Conservation (phyloP, 2,113 vertebrate genomes). For the Macquaria ambigua region DNA sequence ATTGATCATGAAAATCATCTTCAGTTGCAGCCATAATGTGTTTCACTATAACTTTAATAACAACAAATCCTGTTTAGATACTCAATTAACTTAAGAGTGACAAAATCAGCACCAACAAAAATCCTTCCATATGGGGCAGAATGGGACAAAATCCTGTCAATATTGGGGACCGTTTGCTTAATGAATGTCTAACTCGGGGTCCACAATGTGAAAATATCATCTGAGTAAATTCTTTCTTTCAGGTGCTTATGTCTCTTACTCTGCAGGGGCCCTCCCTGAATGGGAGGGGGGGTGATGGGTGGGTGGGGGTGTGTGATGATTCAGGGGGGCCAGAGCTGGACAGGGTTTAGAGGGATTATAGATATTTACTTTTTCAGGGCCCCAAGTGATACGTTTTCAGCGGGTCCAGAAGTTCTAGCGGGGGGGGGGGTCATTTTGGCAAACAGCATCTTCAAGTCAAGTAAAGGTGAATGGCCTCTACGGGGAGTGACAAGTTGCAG, state of each 20-base stretch:
- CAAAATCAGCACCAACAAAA: not conserved
- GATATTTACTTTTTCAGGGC: slow-evolving; percentile 67
- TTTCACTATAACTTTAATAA: not conserved
- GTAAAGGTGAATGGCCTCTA: not conserved
- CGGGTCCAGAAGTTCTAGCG: slow-evolving; percentile 18
- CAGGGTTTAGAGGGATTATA: slow-evolving; percentile 55
- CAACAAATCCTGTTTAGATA: not conserved
- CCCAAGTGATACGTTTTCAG: slow-evolving; percentile 29
- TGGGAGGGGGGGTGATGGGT: not conserved
- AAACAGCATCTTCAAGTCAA: not conserved
- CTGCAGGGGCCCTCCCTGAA: not conserved
- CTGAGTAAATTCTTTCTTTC: not conserved
- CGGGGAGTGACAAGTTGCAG: not conserved
- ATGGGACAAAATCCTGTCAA: not conserved
- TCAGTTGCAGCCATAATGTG: not conserved
- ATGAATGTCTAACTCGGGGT: not conserved
- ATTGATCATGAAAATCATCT: not conserved
- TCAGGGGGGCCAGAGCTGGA: slow-evolving; percentile 38
- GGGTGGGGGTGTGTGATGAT: slow-evolving; percentile 28
- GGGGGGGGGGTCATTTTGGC: not conserved
- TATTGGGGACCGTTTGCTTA: not conserved
- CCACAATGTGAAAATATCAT: not conserved
- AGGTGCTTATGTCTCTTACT: slow-evolving; percentile 1
- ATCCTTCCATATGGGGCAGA: not conserved
- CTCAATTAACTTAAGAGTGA: not conserved